Percentiles rank a stretch among this genome's conserved stretches.
Conservation (phyloP, 2,888 invertebrate genomes). For the Pyrochroa serraticornis region DNA sequence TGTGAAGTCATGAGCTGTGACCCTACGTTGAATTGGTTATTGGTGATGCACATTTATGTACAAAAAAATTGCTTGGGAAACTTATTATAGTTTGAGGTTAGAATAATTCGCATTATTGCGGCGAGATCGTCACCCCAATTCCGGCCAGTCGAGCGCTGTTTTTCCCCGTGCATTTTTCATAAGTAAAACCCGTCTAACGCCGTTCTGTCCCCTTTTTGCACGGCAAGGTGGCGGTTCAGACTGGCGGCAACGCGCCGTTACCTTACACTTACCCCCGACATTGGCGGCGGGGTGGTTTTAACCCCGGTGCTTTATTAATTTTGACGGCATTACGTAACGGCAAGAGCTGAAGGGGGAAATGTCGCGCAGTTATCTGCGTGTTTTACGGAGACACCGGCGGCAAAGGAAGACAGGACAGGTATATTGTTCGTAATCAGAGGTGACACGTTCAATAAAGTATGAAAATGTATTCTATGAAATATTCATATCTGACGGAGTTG, state of each 20-base stretch:
- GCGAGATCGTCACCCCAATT: no score
- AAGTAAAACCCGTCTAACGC: neutral
- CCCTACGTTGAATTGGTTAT: no score
- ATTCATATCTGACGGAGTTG: slow-evolving; percentile 59
- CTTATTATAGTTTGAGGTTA: no score
- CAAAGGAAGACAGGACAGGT: slow-evolving; percentile 50
- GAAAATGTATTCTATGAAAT: slow-evolving; percentile 62
- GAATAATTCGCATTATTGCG: no score
- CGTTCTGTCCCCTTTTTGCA: no score
- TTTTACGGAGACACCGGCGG: slow-evolving; percentile 40
- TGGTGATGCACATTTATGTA: no score
- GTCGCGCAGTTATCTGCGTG: slow-evolving; percentile 42
- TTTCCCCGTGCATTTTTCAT: slow-evolving; percentile 6
- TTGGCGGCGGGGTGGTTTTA: slow-evolving; percentile 24
- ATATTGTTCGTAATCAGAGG: slow-evolving; percentile 60
- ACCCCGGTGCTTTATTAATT: slow-evolving; percentile 39
- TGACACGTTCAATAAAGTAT: slow-evolving; percentile 62
- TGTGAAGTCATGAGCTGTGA: no score
- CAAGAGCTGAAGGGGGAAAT: slow-evolving; percentile 30
- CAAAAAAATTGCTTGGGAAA: no score
- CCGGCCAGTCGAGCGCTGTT: neutral
- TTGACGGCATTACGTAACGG: slow-evolving; percentile 31
- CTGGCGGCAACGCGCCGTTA: slow-evolving; percentile 27
- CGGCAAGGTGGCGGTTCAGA: neutral
- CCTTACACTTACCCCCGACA: slow-evolving; percentile 24